phyloP scores from a whole-genome alignment of 1,140 invertebrate species.

The Bombus ignitus region DNA sequence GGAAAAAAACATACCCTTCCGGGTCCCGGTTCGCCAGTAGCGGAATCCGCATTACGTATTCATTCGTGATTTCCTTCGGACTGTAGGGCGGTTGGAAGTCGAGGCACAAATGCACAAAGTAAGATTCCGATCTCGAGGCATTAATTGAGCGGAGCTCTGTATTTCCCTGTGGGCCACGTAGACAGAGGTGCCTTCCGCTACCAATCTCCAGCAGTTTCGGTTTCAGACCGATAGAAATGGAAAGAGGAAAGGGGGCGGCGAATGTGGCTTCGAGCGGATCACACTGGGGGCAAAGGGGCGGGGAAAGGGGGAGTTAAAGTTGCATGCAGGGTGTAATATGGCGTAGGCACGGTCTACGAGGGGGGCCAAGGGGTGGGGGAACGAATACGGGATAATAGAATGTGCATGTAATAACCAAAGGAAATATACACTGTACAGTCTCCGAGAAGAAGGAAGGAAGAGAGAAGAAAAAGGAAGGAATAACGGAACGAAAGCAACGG shows the following conservation, averaged over 20 bases:
- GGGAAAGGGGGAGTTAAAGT: conserved; percentile 64
- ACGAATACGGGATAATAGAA: conserved; percentile 78
- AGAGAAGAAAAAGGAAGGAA: not conserved
- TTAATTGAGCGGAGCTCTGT: conserved; percentile 77
- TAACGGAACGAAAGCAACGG: not conserved
- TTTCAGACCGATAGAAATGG: conserved; percentile 69
- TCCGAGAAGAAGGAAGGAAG: conserved; percentile 69
- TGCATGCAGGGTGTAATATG: conserved; percentile 63
- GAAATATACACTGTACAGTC: conserved; percentile 71
- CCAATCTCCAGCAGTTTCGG: conserved; percentile 72
- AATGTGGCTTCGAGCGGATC: conserved; percentile 22
- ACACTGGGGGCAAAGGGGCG: conserved; percentile 43
- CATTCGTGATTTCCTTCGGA: conserved; percentile 76
- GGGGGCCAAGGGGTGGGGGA: conserved; percentile 58
- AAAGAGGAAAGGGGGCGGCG: conserved; percentile 26
- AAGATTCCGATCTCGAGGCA: conserved; percentile 79
- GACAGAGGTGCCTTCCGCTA: conserved; percentile 61
- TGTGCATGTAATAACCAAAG: conserved; percentile 79
- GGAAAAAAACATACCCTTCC: conserved; percentile 43
- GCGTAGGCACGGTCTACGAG: conserved; percentile 49
- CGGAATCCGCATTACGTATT: conserved; percentile 76
- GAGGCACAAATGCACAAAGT: conserved; percentile 71
- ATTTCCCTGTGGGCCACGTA: conserved; percentile 79
- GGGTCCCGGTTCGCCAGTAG: not conserved
- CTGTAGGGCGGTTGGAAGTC: conserved; percentile 40